Percentiles rank a stretch among this genome's conserved stretches.
Conservation (phyloP, 2,113 vertebrate genomes). For the Thalassarche chlororhynchos region DNA sequence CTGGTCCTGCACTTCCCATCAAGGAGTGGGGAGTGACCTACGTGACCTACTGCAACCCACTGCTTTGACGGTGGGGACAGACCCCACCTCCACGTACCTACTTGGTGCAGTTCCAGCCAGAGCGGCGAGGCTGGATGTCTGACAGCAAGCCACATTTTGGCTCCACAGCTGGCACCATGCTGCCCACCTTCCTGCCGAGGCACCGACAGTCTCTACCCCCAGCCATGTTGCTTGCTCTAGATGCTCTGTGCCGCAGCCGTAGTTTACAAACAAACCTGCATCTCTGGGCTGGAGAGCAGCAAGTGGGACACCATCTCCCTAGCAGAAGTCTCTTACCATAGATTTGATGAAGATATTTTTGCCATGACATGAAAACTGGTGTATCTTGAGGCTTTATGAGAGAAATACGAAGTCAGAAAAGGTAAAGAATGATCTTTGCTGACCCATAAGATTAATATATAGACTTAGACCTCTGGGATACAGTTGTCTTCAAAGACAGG, state of each 20-base stretch:
- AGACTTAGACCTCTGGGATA: not conserved
- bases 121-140: not conserved
- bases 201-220: not conserved
- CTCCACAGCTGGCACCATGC: not conserved
- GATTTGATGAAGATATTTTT: not conserved
- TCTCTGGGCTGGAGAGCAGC: not conserved
- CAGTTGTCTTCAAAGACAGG: not conserved
- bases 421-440: not conserved
- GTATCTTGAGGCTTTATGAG: not conserved
- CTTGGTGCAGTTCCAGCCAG: not conserved
- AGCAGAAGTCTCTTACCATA: not conserved
- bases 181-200: not conserved
- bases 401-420: not conserved
- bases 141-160: no score
- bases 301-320: not conserved
- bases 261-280: not conserved
- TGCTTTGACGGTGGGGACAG: not conserved
- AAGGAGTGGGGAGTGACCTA: not conserved
- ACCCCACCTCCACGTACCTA: not conserved
- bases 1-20: not conserved
- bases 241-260: rapidly evolving
- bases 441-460: not conserved
- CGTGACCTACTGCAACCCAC: rapidly evolving
- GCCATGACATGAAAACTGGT: not conserved
- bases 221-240: not conserved